Evolutionary conservation across 2,888 invertebrate species (phyloP).

Genomic region (Dolichopus griseipennis): DNA sequence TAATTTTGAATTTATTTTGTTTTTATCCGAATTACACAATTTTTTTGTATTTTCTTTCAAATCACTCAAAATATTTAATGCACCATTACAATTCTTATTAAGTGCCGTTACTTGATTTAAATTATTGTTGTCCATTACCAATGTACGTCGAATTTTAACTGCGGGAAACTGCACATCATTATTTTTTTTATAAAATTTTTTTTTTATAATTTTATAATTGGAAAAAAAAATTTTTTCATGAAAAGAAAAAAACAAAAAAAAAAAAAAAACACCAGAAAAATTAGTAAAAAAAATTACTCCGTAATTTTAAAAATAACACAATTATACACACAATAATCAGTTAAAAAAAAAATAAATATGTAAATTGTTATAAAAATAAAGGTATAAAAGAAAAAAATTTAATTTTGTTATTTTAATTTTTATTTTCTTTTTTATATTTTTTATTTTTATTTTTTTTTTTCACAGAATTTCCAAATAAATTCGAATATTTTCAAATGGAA

Average conservation of each 20-base stretch:
- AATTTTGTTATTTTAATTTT: not conserved
- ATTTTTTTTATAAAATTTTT: not conserved
- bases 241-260: not conserved
- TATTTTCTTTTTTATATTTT: not conserved
- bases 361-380: not conserved
- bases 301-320: not conserved
- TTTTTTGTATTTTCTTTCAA: too few relatives aligned
- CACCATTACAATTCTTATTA: not conserved
- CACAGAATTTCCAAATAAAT: too few relatives aligned
- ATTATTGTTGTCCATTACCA: slow-evolving; percentile 31
- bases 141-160: slow-evolving; percentile 16
- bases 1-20: too few relatives aligned
- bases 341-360: too few relatives aligned
- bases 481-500: not conserved
- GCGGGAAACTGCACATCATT: slow-evolving; percentile 16
- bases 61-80: too few relatives aligned
- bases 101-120: not conserved
- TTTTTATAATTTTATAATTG: too few relatives aligned
- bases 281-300: not conserved
- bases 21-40: too few relatives aligned
- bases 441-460: too few relatives aligned
- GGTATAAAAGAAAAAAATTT: not conserved
- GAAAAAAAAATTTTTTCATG: too few relatives aligned
- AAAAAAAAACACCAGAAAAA: slow-evolving; percentile 10
- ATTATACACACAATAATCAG: not conserved